These are phyloP conservation scores for Columbina picui DNA, from an alignment of 2,113 vertebrate species.

Conservation along the genomic window DNA sequence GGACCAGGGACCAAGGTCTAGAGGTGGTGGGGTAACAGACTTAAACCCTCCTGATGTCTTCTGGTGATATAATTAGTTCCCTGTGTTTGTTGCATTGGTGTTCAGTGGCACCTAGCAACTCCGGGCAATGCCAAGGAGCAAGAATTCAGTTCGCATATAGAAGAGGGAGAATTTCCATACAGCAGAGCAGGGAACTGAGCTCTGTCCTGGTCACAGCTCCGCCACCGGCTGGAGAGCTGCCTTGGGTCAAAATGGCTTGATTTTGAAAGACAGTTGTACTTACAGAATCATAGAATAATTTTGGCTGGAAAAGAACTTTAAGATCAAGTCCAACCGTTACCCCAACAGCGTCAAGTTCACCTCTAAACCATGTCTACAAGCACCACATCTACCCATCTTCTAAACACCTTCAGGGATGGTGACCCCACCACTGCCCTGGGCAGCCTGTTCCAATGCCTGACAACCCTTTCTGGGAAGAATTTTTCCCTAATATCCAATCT, in stretches of 20 bases:
- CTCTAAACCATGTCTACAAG: too few species aligned
- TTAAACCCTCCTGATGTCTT: not conserved
- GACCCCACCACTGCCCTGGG: too few species aligned
- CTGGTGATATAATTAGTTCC: not conserved
- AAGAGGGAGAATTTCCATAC: not conserved
- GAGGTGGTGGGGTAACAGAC: accelerated
- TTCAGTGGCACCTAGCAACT: not conserved
- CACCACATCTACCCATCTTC: too few species aligned
- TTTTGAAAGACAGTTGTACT: not conserved
- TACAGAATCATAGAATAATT: too few species aligned
- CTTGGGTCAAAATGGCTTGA: not conserved
- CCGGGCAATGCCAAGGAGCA: not conserved
- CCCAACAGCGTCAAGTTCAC: too few species aligned
- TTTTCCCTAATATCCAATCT: too few species aligned
- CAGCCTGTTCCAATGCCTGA: too few species aligned
- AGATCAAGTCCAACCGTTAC: too few species aligned
- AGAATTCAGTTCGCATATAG: not conserved
- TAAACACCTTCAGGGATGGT: too few species aligned
- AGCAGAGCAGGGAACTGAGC: not conserved
- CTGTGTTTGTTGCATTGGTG: not conserved
- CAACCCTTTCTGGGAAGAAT: too few species aligned
- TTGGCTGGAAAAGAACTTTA: too few species aligned
- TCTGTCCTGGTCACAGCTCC: not conserved
- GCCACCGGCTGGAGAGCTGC: not conserved
- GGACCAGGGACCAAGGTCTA: too few species aligned